phyloP scores from a whole-genome alignment of 2,113 vertebrate genomes.

The Dasyprocta punctata region DNA sequence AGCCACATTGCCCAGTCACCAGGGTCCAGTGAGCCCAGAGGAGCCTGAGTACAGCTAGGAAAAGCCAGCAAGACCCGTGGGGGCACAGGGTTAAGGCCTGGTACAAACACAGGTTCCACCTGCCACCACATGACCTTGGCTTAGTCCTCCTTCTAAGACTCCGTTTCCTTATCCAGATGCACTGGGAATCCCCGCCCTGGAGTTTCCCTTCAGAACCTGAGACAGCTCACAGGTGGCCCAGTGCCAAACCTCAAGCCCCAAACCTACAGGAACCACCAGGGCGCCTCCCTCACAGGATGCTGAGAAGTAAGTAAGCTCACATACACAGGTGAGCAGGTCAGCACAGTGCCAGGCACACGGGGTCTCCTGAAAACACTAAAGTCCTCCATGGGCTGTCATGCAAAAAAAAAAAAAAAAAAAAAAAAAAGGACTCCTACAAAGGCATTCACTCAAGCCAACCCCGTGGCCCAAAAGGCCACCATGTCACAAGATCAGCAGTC shows the following conservation, averaged over 20 bases:
- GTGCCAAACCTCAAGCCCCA: not conserved
- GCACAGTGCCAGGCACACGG: not conserved
- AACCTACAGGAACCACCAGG: rapidly evolving
- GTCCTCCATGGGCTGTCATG: not conserved
- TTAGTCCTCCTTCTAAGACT: not conserved
- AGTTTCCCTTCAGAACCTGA: not conserved
- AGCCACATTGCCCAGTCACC: not conserved
- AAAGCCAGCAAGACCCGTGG: not conserved
- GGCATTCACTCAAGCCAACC: not conserved
- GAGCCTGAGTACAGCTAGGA: not conserved
- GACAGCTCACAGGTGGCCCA: not conserved
- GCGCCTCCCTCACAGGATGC: not conserved
- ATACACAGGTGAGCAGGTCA: rapidly evolving
- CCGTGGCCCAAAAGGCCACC: too few species aligned
- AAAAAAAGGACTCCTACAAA: not conserved
- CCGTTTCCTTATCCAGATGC: not conserved
- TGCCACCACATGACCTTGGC: not conserved
- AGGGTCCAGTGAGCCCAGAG: not conserved
- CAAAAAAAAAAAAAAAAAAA: too few species aligned
- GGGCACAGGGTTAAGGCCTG: not conserved
- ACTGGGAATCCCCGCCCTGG: not conserved
- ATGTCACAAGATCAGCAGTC: not conserved
- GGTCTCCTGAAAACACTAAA: not conserved
- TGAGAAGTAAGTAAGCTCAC: not conserved
- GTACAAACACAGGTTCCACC: not conserved